phyloP scores from a whole-genome alignment of 2,888 invertebrate species.

The Rhynchonema sp. region DNA sequence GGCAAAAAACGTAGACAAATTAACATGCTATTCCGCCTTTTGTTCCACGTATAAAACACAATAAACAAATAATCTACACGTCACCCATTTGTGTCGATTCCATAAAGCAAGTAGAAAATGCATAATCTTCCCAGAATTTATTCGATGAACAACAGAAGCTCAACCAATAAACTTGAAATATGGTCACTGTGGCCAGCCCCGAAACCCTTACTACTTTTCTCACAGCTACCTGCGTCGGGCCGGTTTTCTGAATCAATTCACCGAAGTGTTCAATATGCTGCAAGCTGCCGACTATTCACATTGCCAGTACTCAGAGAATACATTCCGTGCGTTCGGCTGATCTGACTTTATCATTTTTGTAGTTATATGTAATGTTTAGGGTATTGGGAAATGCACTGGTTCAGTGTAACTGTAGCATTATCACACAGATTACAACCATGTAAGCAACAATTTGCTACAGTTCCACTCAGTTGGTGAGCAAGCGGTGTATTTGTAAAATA shows the following conservation, averaged over 20 bases:
- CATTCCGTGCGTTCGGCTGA: slow-evolving; percentile 26
- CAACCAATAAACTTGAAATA: too few relatives aligned
- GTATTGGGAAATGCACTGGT: background rate
- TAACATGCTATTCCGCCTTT: too few relatives aligned
- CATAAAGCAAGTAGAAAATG: too few relatives aligned
- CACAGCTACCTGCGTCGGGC: slow-evolving; percentile 20
- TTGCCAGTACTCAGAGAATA: slow-evolving; percentile 27
- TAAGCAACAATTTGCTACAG: background rate
- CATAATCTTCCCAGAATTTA: too few relatives aligned
- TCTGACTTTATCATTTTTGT: too few relatives aligned
- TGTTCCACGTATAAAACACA: background rate
- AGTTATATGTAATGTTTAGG: background rate
- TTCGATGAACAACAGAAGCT: too few relatives aligned
- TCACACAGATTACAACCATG: background rate
- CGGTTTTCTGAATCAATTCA: slow-evolving; percentile 28
- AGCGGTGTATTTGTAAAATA: background rate
- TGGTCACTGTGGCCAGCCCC: too few relatives aligned
- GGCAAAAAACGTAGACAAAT: too few relatives aligned
- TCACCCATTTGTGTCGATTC: background rate
- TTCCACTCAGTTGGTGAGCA: background rate
- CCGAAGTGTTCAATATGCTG: slow-evolving; percentile 26
- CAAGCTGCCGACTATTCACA: slow-evolving; percentile 24
- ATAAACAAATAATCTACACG: background rate
- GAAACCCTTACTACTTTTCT: background rate
- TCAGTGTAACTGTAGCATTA: background rate